Evolutionary conservation across 2,113 vertebrate genomes (phyloP), one percentile per base, ranked within the genome.

Genomic region (cattle (Bos taurus)): DNA sequence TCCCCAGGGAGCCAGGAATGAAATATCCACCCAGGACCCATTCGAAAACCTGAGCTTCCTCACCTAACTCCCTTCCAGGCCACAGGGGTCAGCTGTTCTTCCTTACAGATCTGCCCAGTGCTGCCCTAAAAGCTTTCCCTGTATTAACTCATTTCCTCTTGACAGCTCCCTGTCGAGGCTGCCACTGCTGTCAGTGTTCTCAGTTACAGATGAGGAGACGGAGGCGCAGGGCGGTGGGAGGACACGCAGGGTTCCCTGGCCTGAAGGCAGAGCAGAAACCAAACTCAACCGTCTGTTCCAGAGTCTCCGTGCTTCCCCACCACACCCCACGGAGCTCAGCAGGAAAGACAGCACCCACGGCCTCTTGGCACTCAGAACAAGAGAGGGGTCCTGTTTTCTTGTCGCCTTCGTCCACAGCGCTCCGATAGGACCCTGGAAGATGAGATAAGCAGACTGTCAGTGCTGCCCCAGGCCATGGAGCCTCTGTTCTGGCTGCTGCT

Each of bases 341-440:
- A 56, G 50, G 78, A 52, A 16, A 23, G 81, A 40, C n/a, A 16
- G 52, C n/a, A 26, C 50, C n/a, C n/a, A 25, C 5, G 7, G 52
- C 50, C 30, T 56, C 52, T 40, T 25, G 52, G 54, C 81, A 26
- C 21, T 83, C 52, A 83, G 13, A 40, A 56, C n/a, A 83, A 40
- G 52, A 40, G 52, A 56, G 52, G 19, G 13, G n/a, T 25, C 52
- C 52, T 26, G n/a, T 36, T 83, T n/a, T 56, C 52, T 36, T 36
- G 52, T 26, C 21, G 4, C 21, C n/a, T 83, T n/a, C 2, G 0
- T 83, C n/a, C 2, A 0, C 33, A 83, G 81, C 1, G 0, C 52
- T 83, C 81, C 0, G 19, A 15, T 26, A 36, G 81, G 52, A 56
- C 15, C n/a, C 33, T 56, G 23, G 13, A 56, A 36, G 52, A 26